Conservation (phyloP, 2,113 vertebrate species). For the Perccottus glenii region DNA sequence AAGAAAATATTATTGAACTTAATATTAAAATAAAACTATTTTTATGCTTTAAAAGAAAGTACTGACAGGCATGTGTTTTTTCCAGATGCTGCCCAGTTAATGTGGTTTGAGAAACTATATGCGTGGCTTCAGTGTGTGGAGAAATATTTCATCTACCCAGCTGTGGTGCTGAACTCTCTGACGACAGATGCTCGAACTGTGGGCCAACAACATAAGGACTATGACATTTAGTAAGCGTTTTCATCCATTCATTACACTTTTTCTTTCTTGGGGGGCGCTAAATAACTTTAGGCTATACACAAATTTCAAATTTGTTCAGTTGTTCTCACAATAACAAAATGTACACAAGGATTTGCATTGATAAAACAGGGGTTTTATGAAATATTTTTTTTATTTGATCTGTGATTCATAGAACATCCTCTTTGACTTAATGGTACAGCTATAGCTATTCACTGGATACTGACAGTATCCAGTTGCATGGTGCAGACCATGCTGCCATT, state of each 20-base stretch:
- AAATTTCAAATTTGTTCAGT: too few species aligned
- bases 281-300: too few species aligned
- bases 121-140: constrained; percentile 90
- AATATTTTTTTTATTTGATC: too few species aligned
- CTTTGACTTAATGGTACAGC: too few species aligned
- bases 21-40: too few species aligned
- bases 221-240: constrained; percentile 85
- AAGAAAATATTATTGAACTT: neutral
- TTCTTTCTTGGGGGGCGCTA: neutral
- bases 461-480: neutral
- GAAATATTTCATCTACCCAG: constrained; percentile 90
- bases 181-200: constrained; percentile 85
- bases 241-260: constrained; percentile 3
- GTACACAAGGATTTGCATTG: too few species aligned
- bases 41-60: neutral
- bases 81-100: constrained; percentile 88
- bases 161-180: constrained; percentile 89
- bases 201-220: constrained; percentile 83
- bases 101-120: constrained; percentile 94
- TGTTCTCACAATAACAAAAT: too few species aligned
- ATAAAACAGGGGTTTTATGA: too few species aligned
- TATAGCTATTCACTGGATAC: neutral
- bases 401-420: too few species aligned
- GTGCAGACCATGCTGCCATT: neutral
- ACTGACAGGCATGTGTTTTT: neutral